Conservation (phyloP, 2,888 invertebrate genomes). For the Melolontha melolontha region DNA sequence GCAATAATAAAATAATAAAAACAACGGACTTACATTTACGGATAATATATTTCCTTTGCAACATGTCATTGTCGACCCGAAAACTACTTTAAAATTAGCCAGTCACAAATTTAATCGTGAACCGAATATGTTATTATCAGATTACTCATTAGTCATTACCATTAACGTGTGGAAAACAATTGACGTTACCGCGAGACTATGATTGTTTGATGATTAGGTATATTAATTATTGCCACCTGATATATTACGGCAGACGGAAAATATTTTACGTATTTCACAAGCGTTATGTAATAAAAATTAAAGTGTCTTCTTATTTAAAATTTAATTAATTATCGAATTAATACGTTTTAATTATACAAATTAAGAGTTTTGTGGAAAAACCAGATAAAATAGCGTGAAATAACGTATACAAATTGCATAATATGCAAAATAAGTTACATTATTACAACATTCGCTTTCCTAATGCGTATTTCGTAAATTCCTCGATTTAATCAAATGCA, state of each 20-base stretch:
- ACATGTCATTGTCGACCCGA: slow-evolving; percentile 28
- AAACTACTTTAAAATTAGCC: slow-evolving; percentile 19
- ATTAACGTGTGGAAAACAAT: slow-evolving; percentile 2
- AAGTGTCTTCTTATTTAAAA: no score
- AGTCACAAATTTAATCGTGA: slow-evolving; percentile 20
- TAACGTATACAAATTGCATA: no score
- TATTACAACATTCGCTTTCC: no score
- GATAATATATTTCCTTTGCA: slow-evolving; percentile 18
- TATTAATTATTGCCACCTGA: background rate
- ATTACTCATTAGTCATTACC: slow-evolving; percentile 19
- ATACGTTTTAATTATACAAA: no score
- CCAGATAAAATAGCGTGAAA: no score
- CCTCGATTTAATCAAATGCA: no score
- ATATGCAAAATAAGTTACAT: no score
- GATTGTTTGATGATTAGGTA: background rate
- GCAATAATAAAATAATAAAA: background rate
- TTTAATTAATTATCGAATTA: no score
- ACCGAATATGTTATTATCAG: slow-evolving; percentile 29
- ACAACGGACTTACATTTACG: slow-evolving; percentile 10
- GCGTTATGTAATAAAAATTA: no score
- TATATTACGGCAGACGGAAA: background rate
- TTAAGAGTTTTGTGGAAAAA: no score
- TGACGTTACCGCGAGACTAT: background rate
- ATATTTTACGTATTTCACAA: no score
- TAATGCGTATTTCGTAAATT: no score